phyloP scores from a whole-genome alignment of 2,797 vertebrate species.

The Apogon talboti region DNA sequence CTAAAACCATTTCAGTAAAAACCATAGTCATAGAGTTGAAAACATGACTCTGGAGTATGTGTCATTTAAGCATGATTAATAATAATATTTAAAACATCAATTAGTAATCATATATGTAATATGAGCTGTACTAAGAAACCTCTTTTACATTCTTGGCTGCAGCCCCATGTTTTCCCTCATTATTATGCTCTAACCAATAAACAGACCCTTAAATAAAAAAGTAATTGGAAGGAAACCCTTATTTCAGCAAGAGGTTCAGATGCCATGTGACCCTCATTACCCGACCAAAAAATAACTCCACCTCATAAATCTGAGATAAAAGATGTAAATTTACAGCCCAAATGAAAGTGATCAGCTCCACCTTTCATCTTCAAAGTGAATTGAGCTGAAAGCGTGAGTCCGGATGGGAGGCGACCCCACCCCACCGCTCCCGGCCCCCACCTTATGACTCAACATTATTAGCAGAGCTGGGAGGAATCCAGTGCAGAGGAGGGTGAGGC shows the following conservation, averaged over 20 bases:
- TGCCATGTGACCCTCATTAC: conserved; percentile 22
- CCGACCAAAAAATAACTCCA: conserved; percentile 24
- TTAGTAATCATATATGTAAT: too few species aligned
- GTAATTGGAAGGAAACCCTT: conserved; percentile 10
- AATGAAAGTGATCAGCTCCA: conserved; percentile 53
- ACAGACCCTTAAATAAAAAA: conserved; percentile 10
- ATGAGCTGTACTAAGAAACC: too few species aligned
- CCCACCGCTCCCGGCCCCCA: conserved; percentile 29
- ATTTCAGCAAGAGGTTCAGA: conserved; percentile 7
- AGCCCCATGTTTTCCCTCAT: neutral
- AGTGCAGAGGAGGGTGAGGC: conserved; percentile 40
- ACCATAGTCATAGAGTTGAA: too few species aligned
- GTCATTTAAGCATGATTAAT: too few species aligned
- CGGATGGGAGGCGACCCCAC: conserved; percentile 31
- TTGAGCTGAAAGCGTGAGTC: conserved; percentile 10
- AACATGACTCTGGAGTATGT: too few species aligned
- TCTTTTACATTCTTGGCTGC: too few species aligned
- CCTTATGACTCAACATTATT: conserved; percentile 68
- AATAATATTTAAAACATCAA: too few species aligned
- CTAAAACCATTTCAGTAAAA: too few species aligned
- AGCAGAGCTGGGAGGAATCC: conserved; percentile 47
- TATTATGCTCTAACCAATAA: neutral
- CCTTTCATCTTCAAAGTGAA: conserved; percentile 76
- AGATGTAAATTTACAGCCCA: conserved; percentile 34
- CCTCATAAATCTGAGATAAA: conserved; percentile 47